A percentile compares a stretch with the other conserved stretches of the same genome.
Conservation (phyloP, 2,888 invertebrate species). For the Lochmaea crataegi region DNA sequence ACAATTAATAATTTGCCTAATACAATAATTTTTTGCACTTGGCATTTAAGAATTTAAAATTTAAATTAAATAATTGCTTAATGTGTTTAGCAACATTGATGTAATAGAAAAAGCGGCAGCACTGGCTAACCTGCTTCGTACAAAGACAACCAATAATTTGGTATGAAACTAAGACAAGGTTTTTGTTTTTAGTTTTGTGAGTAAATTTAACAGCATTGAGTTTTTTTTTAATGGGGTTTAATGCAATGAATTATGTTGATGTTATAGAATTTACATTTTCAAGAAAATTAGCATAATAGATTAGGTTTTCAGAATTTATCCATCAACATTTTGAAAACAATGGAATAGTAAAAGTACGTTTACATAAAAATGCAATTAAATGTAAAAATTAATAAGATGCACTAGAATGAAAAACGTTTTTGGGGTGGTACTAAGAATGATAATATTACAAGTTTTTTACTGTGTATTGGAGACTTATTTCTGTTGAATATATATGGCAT, state of each 20-base stretch:
- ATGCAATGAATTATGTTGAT: constrained; percentile 3
- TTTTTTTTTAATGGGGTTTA: background rate
- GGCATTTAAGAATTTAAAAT: background rate
- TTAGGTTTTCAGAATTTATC: background rate
- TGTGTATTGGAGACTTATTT: too few relatives aligned
- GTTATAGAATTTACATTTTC: background rate
- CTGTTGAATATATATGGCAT: too few relatives aligned
- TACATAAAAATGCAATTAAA: background rate
- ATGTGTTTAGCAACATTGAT: background rate
- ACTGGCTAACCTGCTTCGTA: constrained; percentile 3
- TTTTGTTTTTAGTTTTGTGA: constrained; percentile 3
- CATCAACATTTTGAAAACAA: background rate
- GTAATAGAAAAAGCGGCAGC: constrained; percentile 5
- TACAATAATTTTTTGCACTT: too few relatives aligned
- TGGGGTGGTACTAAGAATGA: too few relatives aligned
- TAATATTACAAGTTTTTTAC: too few relatives aligned
- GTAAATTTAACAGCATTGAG: constrained; percentile 5
- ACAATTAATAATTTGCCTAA: too few relatives aligned
- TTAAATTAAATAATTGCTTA: constrained; percentile 9
- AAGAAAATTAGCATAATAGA: constrained; percentile 5
- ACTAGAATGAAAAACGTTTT: too few relatives aligned
- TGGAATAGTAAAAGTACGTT: background rate
- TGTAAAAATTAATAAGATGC: background rate
- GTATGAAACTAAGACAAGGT: constrained; percentile 19
- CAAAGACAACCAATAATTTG: constrained; percentile 3